Conservation (phyloP, 1,140 invertebrate genomes). For the Drosophila orosa region DNA sequence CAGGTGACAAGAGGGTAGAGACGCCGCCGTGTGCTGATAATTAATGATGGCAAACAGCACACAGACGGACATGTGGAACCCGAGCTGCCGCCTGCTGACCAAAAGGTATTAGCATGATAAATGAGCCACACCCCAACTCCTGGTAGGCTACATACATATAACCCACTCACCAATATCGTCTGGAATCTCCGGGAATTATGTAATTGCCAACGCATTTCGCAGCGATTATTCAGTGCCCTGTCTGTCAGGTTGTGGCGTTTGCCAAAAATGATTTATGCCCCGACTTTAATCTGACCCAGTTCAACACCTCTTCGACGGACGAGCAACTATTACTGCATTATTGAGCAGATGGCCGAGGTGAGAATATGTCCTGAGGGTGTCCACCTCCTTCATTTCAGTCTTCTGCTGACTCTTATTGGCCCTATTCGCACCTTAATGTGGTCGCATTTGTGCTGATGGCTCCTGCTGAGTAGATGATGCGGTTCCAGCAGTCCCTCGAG, state of each 20-base stretch:
- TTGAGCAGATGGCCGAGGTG: slow-evolving; percentile 39
- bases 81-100: slow-evolving; percentile 37
- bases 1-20: slow-evolving; percentile 9
- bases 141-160: slow-evolving; percentile 22
- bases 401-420: slow-evolving; percentile 27
- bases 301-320: slow-evolving; percentile 35
- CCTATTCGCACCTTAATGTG: slow-evolving; percentile 66
- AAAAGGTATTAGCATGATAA: slow-evolving; percentile 78
- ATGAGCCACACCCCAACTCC: slow-evolving; percentile 42
- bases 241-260: slow-evolving; percentile 47
- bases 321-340: slow-evolving; percentile 45
- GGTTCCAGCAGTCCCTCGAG: slow-evolving; percentile 19
- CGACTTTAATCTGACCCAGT: slow-evolving; percentile 42
- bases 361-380: slow-evolving; percentile 20
- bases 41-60: slow-evolving; percentile 66
- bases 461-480: slow-evolving; percentile 34
- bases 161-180: slow-evolving; percentile 48
- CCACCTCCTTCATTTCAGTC: background rate
- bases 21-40: slow-evolving; percentile 59
- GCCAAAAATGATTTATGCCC: slow-evolving; percentile 38
- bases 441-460: slow-evolving; percentile 62
- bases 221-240: slow-evolving; percentile 47
- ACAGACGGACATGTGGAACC: slow-evolving; percentile 31
- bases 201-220: slow-evolving; percentile 53
- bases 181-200: slow-evolving; percentile 54